Evolutionary conservation across 2,113 vertebrate genomes (phyloP).

Genomic region (Psephotus haematonotus): DNA sequence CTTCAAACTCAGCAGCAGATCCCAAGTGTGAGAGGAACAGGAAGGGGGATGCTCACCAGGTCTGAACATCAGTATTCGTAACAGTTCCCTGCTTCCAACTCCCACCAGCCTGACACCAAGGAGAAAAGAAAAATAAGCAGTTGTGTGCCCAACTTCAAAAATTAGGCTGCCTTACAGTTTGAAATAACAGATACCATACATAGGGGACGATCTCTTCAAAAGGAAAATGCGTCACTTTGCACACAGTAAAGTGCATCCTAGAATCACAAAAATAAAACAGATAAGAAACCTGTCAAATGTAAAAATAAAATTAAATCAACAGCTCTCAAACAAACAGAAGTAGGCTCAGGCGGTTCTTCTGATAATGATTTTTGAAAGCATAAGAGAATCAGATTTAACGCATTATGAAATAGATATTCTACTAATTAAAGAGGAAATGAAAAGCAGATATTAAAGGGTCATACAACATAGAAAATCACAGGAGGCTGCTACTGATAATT

Average conservation of each 20-base stretch:
- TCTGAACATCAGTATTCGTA: not conserved
- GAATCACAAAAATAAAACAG: not conserved
- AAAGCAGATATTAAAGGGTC: conserved; percentile 49
- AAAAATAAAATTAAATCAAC: not conserved
- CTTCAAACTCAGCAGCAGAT: not conserved
- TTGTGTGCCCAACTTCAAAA: not conserved
- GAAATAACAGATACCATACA: not conserved
- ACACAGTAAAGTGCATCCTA: not conserved
- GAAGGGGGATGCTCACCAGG: not conserved
- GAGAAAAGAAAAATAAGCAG: not conserved
- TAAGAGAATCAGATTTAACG: not conserved
- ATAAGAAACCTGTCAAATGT: not conserved
- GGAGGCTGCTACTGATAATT: conserved; percentile 14
- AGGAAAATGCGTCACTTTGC: not conserved
- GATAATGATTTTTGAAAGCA: not conserved
- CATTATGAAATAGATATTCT: conserved; percentile 10
- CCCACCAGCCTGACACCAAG: not conserved
- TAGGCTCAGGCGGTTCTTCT: not conserved
- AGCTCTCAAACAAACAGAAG: not conserved
- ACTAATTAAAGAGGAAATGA: conserved; percentile 57
- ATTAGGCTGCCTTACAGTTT: not conserved
- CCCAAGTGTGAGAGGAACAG: not conserved
- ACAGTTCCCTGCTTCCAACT: not conserved
- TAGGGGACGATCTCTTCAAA: not conserved
- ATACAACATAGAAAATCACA: conserved; percentile 37